These are phyloP conservation scores for Drosophila kepulauana DNA, from an alignment of 1,140 invertebrate species.

Conservation along the genomic window DNA sequence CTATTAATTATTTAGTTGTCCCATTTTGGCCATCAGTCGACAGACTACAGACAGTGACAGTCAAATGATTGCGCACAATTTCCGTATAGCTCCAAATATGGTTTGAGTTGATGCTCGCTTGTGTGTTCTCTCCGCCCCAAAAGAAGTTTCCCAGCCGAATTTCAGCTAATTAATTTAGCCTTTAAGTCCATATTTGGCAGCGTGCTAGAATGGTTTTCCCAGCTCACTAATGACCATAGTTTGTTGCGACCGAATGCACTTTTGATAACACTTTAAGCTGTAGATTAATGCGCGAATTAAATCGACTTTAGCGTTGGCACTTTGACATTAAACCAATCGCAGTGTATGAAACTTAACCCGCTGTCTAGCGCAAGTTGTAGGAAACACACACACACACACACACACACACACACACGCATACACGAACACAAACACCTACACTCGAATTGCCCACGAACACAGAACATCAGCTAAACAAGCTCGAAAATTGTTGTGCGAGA, in stretches of 20 bases:
- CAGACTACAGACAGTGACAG: conserved; percentile 19
- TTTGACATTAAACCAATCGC: conserved; percentile 1
- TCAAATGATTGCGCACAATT: conserved; percentile 38
- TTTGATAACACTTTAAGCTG: not conserved
- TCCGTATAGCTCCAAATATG: conserved; percentile 57
- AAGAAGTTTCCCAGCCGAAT: conserved; percentile 42
- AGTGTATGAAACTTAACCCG: not conserved
- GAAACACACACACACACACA: not conserved
- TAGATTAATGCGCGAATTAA: not conserved
- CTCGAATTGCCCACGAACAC: not conserved
- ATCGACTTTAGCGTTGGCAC: not conserved
- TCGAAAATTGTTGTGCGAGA: conserved; percentile 63
- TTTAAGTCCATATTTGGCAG: conserved; percentile 52
- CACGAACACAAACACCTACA: not conserved
- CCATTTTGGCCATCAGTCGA: conserved; percentile 46
- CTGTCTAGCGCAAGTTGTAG: not conserved
- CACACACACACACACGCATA: not conserved
- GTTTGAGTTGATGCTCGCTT: conserved; percentile 16
- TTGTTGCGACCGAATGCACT: not conserved
- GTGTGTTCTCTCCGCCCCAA: conserved; percentile 17
- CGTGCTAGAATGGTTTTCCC: conserved; percentile 8
- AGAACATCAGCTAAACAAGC: conserved; percentile 58
- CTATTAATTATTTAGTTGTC: conserved; percentile 40
- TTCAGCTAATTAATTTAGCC: conserved; percentile 58
- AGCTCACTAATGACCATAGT: not conserved